Conservation (phyloP, 2,113 vertebrate genomes). For the Smithornis capensis region DNA sequence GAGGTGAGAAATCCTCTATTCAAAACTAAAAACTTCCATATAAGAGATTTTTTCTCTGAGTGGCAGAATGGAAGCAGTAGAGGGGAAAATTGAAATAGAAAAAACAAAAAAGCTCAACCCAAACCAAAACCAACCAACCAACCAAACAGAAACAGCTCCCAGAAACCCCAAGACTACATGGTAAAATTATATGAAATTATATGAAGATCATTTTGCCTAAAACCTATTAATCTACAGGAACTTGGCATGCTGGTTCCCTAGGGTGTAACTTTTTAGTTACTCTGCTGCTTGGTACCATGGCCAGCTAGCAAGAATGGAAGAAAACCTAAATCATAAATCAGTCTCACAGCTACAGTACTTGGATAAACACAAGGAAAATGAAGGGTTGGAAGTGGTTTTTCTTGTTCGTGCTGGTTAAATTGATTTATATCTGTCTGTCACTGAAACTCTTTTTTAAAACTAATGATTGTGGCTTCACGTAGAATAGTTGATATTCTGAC, state of each 20-base stretch:
- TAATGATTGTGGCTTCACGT: conserved; percentile 31
- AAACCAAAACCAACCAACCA: no score
- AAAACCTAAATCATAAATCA: neutral
- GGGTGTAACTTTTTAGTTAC: neutral
- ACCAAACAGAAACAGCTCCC: no score
- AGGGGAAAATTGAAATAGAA: neutral
- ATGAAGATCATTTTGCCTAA: neutral
- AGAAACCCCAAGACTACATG: neutral
- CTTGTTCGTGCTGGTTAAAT: neutral
- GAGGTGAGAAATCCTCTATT: neutral
- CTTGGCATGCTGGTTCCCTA: neutral
- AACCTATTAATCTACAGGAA: neutral
- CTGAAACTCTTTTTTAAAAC: conserved; percentile 40
- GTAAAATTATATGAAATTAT: neutral
- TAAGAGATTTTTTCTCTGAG: neutral
- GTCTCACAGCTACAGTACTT: neutral
- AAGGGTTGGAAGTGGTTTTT: neutral
- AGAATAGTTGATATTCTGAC: conserved; percentile 52
- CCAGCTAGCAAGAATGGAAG: neutral
- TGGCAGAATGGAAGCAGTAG: neutral
- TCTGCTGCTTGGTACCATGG: neutral
- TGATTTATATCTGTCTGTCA: conserved; percentile 42
- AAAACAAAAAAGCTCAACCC: neutral
- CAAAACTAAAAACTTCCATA: neutral
- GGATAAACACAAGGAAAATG: neutral